These are phyloP conservation scores for Mormyrus lacerda DNA, from an alignment of 2,113 vertebrate species.

Conservation along the genomic window DNA sequence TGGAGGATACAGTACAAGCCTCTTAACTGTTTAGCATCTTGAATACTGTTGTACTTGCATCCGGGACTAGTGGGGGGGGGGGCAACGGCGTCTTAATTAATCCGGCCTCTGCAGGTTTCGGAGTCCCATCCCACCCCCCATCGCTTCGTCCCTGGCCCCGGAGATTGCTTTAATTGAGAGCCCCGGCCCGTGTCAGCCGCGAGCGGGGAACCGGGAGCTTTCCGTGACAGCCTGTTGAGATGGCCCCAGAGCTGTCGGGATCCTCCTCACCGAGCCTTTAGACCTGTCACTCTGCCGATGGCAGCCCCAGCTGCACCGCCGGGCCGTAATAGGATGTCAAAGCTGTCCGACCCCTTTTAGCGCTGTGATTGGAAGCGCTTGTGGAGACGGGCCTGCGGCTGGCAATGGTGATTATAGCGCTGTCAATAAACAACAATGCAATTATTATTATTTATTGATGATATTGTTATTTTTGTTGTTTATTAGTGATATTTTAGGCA, in stretches of 20 bases:
- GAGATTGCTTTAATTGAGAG: constrained; percentile 4
- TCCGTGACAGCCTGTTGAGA: background rate
- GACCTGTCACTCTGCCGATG: constrained; percentile 6
- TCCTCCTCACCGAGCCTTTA: background rate
- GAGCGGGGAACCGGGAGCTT: background rate
- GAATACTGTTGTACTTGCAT: background rate
- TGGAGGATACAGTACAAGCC: background rate
- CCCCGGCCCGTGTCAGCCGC: background rate
- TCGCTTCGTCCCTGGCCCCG: background rate
- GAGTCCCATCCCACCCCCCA: background rate
- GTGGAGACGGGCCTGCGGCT: background rate
- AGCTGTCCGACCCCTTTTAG: background rate
- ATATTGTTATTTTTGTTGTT: background rate
- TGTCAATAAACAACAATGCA: background rate
- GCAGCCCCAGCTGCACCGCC: background rate
- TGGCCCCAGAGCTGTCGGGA: background rate
- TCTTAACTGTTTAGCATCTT: background rate
- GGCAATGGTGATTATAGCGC: background rate
- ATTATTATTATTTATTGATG: background rate
- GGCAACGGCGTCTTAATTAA: background rate
- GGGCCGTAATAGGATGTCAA: background rate
- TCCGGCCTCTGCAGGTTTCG: background rate
- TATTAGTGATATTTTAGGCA: background rate
- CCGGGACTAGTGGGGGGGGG: background rate
- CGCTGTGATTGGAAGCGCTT: background rate